These are phyloP conservation scores for Cryptocephalus moraei DNA, from an alignment of 2,888 invertebrate genomes.

Conservation along the genomic window DNA sequence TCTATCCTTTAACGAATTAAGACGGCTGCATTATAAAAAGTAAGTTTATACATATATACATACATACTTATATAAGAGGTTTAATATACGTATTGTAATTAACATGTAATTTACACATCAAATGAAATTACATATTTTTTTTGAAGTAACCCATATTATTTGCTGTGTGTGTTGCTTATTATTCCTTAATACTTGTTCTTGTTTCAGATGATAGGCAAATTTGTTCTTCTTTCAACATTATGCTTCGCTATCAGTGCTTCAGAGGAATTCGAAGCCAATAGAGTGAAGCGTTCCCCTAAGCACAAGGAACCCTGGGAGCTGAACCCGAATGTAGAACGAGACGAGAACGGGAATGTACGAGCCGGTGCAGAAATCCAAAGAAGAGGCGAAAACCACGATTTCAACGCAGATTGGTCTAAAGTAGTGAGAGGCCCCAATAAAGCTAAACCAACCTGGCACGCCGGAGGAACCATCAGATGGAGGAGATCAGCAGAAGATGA, in stretches of 20 bases:
- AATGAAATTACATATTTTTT: too few relatives aligned
- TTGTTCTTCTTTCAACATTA: too few relatives aligned
- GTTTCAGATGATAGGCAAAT: background rate
- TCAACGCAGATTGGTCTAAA: background rate
- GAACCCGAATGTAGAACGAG: background rate
- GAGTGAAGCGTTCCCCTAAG: background rate
- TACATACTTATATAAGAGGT: too few relatives aligned
- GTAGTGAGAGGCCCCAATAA: conserved; percentile 5
- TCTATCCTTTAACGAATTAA: too few relatives aligned
- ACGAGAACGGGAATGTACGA: background rate
- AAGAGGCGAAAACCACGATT: background rate
- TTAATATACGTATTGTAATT: too few relatives aligned
- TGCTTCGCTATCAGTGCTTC: background rate
- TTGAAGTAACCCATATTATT: too few relatives aligned
- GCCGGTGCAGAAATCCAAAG: background rate
- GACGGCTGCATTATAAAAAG: too few relatives aligned
- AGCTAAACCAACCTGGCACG: conserved; percentile 13
- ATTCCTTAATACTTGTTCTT: background rate
- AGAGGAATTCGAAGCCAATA: background rate
- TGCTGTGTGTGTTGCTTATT: too few relatives aligned
- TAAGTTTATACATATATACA: too few relatives aligned
- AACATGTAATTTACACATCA: too few relatives aligned
- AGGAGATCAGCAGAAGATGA: conserved; percentile 1
- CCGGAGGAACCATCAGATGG: conserved; percentile 10
- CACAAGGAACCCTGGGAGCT: background rate